Conservation (phyloP, 2,888 invertebrate species). For the Pterostichus madidus region DNA sequence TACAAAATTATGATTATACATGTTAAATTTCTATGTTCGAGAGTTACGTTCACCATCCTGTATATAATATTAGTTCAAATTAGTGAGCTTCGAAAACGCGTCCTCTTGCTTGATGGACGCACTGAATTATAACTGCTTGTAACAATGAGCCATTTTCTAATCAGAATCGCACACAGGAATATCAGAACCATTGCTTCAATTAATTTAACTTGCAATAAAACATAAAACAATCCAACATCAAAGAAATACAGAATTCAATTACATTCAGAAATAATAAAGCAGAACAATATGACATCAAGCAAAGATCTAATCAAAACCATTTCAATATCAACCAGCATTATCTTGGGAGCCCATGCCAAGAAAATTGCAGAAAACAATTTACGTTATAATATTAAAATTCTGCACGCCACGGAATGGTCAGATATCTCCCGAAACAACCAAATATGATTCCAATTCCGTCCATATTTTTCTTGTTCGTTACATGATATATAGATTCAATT, state of each 20-base stretch:
- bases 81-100: too few species aligned
- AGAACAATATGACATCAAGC: background rate
- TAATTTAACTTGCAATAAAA: too few species aligned
- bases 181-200: too few species aligned
- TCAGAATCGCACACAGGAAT: too few species aligned
- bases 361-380: conserved; percentile 55
- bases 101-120: too few species aligned
- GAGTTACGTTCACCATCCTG: too few species aligned
- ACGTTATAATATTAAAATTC: conserved; percentile 56
- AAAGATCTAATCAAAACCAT: conserved; percentile 15
- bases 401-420: conserved; percentile 46
- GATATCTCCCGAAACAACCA: conserved; percentile 12
- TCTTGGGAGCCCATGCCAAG: background rate
- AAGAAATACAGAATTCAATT: conserved; percentile 17
- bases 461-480: conserved; percentile 69
- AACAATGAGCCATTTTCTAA: too few species aligned
- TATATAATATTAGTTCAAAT: too few species aligned
- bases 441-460: conserved; percentile 51
- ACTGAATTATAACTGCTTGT: too few species aligned
- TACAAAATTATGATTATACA: too few species aligned
- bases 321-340: conserved; percentile 7
- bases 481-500: conserved; percentile 77
- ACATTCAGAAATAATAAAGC: conserved; percentile 13
- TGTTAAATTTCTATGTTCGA: too few species aligned
- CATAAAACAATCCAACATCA: background rate